Conservation (phyloP, 2,113 vertebrate genomes). For the Seriola aureovittata region DNA sequence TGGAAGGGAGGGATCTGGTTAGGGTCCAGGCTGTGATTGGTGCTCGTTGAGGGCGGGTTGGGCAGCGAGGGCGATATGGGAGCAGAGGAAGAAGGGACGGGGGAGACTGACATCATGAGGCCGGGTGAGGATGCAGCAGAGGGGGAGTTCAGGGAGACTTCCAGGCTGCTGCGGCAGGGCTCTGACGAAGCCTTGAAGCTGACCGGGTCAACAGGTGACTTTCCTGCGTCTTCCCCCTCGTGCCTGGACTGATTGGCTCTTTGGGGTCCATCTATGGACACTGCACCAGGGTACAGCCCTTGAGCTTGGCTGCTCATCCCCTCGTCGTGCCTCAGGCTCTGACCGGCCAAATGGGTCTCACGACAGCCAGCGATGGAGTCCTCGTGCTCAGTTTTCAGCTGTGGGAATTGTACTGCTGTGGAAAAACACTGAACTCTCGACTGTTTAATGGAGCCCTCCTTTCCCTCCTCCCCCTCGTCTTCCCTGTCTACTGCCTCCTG, state of each 20-base stretch:
- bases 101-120: conserved; percentile 92
- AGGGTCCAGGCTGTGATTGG: conserved; percentile 83
- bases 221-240: conserved; percentile 81
- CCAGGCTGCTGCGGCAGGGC: conserved; percentile 92
- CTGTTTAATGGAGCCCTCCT: conserved; percentile 62
- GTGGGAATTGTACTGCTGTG: conserved; percentile 62
- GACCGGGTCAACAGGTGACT: conserved; percentile 85
- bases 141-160: conserved; percentile 92
- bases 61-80: conserved; percentile 92
- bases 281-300: conserved; percentile 56
- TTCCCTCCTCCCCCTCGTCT: conserved; percentile 80
- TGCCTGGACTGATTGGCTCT: conserved; percentile 71
- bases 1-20: conserved; percentile 81
- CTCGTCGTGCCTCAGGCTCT: conserved; percentile 79
- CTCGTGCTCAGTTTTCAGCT: conserved; percentile 82
- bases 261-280: conserved; percentile 74
- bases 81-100: conserved; percentile 91
- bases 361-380: conserved; percentile 53
- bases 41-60: conserved; percentile 73
- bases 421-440: conserved; percentile 77
- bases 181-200: conserved; percentile 92
- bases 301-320: conserved; percentile 69
- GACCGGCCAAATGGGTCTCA: conserved; percentile 61
- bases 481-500: conserved; percentile 84
- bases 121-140: conserved; percentile 94